Base-by-base conservation (phyloP, 1,140 invertebrate species). In the Drosophila parabipectinata region DNA sequence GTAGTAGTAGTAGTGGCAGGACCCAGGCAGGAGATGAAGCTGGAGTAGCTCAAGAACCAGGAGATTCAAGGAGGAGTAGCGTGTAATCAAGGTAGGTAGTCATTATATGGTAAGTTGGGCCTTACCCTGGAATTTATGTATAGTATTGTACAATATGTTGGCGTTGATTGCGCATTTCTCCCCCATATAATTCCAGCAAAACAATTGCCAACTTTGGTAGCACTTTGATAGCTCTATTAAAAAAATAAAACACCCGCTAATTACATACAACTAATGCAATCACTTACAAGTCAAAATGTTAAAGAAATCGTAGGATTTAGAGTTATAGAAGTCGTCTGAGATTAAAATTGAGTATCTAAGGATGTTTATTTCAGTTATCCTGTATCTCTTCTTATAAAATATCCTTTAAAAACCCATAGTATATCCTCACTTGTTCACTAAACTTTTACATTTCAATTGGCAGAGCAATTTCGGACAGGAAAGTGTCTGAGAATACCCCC, bases 41-140 rank as follows among this genome's bases (percentile, higher is more conserved):
- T 21, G 21, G 2, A 21, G 21, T 21, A 21, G 21, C 21, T 21
- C 21, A 21, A 21, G 21, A 15, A 18, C 8, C 15, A 8, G 18
- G 44, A 47, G 44, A 37, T 12, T 12, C 44, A 24, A 51, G 37
- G 3, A 39, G 51, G 28, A 61, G 69, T 58, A 81, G 81, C 81
- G 81, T 85, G 81, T 85, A 85, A 87, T 85, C 82, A 85, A 87
- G 80, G 82, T 87, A 85, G 81, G 81, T 87, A 85, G 81, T 87
- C 82, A 85, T 85, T 87, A 85, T 85, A 85, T 81, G 67, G 81
- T 87, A 87, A 85, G 63, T 72, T 85, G 68, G 52, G 63, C 48
- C 61, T 77, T 77, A 81, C 69, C 67, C 57, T 69, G 62, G 57
- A 67, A 84, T 84, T 84, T 77, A 81, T 85, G 81, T 77, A 81